Percentiles rank a stretch among this genome's conserved stretches.
Evolutionary conservation across 2,113 vertebrate genomes (phyloP).

Genomic region (Glaucidium brasilianum): DNA sequence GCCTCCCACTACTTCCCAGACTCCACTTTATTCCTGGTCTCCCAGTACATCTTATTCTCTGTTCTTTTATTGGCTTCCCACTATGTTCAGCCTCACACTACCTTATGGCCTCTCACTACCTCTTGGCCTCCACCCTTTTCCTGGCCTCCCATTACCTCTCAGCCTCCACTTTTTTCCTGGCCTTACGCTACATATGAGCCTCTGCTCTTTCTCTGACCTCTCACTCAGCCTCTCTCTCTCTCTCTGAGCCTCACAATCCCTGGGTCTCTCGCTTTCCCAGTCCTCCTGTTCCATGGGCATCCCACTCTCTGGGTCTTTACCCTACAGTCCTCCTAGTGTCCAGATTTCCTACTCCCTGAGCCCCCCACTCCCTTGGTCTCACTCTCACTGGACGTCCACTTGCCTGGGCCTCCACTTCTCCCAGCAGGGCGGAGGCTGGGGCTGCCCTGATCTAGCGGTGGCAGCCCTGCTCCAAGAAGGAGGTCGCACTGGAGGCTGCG

Average conservation of each 20-base stretch:
- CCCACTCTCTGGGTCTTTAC: neutral
- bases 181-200: neutral
- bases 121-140: neutral
- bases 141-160: neutral
- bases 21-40: no score
- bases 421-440: neutral
- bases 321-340: neutral
- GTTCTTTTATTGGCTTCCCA: no score
- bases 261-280: neutral
- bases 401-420: neutral
- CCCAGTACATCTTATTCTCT: no score
- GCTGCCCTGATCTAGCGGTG: neutral
- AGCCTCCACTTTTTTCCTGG: no score
- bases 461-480: neutral
- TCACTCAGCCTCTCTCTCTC: neutral
- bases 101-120: no score
- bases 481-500: neutral
- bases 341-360: neutral
- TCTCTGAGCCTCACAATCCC: neutral
- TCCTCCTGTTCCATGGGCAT: neutral
- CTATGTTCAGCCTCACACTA: no score
- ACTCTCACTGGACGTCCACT: neutral
- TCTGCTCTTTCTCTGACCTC: neutral
- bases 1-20: no score
- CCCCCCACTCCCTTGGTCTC: neutral